Conservation (phyloP, 2,888 invertebrate genomes). For the Lumbricus terrestris region DNA sequence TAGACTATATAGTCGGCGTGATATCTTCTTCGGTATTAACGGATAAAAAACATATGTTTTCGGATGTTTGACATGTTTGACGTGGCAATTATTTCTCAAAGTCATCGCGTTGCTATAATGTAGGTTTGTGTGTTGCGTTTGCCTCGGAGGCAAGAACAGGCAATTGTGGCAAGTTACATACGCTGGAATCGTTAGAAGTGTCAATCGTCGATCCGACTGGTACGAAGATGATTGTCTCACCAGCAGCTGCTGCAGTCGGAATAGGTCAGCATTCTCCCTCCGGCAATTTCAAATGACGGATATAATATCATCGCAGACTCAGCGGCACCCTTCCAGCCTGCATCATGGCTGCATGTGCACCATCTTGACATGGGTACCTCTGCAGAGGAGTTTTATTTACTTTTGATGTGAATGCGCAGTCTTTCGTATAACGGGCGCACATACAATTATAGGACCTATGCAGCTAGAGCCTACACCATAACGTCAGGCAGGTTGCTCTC, state of each 20-base stretch:
- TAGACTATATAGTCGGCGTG: no score
- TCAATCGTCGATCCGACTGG: not conserved
- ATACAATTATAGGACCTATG: not conserved
- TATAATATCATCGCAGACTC: not conserved
- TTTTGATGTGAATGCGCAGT: not conserved
- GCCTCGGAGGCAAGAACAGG: not conserved
- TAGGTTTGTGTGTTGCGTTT: not conserved
- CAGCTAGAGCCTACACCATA: no score
- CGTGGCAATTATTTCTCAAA: not conserved
- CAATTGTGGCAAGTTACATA: no score
- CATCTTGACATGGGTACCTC: not conserved
- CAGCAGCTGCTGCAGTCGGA: not conserved
- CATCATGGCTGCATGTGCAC: no score
- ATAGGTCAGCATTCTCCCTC: not conserved
- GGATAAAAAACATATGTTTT: not conserved
- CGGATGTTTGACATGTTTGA: not conserved
- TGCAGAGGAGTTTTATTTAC: not conserved
- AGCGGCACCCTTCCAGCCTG: not conserved
- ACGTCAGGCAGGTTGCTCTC: not conserved
- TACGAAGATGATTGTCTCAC: not conserved
- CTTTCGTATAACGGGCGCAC: not conserved
- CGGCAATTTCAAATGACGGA: not conserved
- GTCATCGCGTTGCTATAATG: not conserved
- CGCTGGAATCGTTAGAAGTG: not conserved
- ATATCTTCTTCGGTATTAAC: not conserved